Base-by-base conservation (phyloP, 1,140 invertebrate species). In the Adelges cooleyi region DNA sequence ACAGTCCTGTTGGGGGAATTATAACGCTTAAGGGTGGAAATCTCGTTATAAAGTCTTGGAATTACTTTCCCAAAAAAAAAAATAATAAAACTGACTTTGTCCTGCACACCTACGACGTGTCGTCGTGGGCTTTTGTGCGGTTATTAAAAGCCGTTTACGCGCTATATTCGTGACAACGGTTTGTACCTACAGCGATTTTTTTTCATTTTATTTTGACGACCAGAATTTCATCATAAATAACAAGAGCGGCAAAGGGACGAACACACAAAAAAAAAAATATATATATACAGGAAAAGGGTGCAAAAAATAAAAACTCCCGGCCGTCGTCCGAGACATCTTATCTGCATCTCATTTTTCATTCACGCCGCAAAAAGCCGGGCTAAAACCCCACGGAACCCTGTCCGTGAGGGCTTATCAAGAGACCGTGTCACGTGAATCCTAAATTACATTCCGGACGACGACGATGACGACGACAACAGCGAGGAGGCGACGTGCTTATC, bases 271-370 rank as follows among this genome's bases (percentile, higher is more conserved):
- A n/a, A n/a, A n/a, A n/a, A n/a, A n/a, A n/a, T n/a, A n/a, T n/a
- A n/a, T n/a, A n/a, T n/a, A n/a, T n/a, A 33, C 11, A 18, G 22
- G 44, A 33, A 62, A 62, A 46, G 22, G 40, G 40, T 27, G n/a
- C 13, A 29, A 62, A 53, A 48, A 50, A 33, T 33, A 50, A 50
- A 50, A 27, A n/a, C 27, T 29, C n/a, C 20, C 13, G 42, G 25
- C 22, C 27, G 54, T 27, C 23, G 54, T n/a, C n/a, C n/a, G n/a
- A n/a, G 54, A 59, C 54, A 62, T 62, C 56, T 62, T 62, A 62
- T 62, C 56, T 62, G 56, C 56, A 62, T 62, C 56, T 48, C 56
- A 62, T 62, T 62, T 62, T 62, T 62, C 56, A 62, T 62, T 62
- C 56, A 29, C 25, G 17, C 15, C 9, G 38, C 40, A 59, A 59